Conservation (phyloP, 1,140 invertebrate genomes). For the Pachypsylla venusta region DNA sequence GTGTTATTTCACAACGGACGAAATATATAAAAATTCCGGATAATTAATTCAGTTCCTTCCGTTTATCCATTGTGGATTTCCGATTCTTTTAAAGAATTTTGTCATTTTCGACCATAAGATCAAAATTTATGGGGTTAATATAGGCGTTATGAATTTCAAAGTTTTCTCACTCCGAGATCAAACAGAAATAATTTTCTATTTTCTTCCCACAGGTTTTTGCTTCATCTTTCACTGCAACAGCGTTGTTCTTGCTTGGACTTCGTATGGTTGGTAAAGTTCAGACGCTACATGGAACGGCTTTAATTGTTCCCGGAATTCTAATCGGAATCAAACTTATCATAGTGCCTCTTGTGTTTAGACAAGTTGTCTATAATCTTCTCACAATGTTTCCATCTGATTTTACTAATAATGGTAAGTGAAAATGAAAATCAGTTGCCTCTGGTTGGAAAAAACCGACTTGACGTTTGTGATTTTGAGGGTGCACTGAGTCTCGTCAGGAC, state of each 20-base stretch:
- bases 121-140: slow-evolving; percentile 15
- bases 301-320: slow-evolving; percentile 68
- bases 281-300: slow-evolving; percentile 51
- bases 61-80: too few relatives aligned
- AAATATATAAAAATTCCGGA: too few relatives aligned
- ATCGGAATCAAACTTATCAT: slow-evolving; percentile 80
- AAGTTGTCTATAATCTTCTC: slow-evolving; percentile 41
- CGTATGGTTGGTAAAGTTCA: slow-evolving; percentile 85
- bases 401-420: not conserved
- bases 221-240: slow-evolving; percentile 76
- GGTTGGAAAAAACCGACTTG: too few relatives aligned
- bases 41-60: too few relatives aligned
- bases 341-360: slow-evolving; percentile 71
- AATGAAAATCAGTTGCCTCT: too few relatives aligned
- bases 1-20: too few relatives aligned
- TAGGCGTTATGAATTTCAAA: too few relatives aligned
- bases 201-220: slow-evolving; percentile 61
- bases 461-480: too few relatives aligned
- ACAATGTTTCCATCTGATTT: not conserved
- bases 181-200: too few relatives aligned
- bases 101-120: too few relatives aligned
- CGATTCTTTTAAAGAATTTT: not conserved
- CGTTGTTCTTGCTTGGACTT: slow-evolving; percentile 77
- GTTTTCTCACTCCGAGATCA: too few relatives aligned
- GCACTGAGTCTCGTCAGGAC: too few relatives aligned